Evolutionary conservation across 2,113 vertebrate genomes (phyloP).

Genomic region (Sigmodon hispidus): DNA sequence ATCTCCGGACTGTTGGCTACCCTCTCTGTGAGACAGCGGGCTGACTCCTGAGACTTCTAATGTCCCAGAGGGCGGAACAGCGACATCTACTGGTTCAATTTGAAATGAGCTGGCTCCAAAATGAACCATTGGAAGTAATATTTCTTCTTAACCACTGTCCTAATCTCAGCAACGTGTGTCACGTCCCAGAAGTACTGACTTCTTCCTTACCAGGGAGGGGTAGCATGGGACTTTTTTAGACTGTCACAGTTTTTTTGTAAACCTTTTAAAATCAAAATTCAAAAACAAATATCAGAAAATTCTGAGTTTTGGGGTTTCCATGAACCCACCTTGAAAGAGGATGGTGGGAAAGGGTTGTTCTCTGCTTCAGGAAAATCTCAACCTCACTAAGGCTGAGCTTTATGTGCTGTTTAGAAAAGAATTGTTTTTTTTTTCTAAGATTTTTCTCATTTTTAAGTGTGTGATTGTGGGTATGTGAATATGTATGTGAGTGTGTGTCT

Average conservation of each 20-base stretch:
- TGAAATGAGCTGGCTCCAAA: constrained; percentile 27
- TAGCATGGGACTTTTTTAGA: neutral
- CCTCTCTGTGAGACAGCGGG: neutral
- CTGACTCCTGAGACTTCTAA: too few species aligned
- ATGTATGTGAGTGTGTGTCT: neutral
- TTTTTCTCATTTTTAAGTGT: neutral
- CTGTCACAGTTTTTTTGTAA: neutral
- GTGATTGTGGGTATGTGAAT: neutral
- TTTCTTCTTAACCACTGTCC: neutral
- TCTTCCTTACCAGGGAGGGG: too few species aligned
- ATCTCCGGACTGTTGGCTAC: neutral
- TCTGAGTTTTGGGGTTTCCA: too few species aligned
- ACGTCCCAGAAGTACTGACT: neutral
- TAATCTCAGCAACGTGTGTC: neutral
- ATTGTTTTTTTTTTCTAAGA: neutral
- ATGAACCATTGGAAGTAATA: neutral
- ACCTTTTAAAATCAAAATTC: constrained; percentile 10
- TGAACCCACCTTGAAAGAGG: neutral
- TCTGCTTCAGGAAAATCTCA: neutral
- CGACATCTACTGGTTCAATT: constrained; percentile 31
- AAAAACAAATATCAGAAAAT: neutral
- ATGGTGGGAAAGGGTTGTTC: neutral
- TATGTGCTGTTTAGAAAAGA: too few species aligned
- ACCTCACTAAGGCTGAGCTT: neutral
- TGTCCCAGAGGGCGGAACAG: neutral